Percentiles rank a stretch among this genome's conserved stretches.
These are phyloP conservation scores for Enteromius afrohamiltoni DNA, from an alignment of 2,797 vertebrate species.

Conservation along the genomic window DNA sequence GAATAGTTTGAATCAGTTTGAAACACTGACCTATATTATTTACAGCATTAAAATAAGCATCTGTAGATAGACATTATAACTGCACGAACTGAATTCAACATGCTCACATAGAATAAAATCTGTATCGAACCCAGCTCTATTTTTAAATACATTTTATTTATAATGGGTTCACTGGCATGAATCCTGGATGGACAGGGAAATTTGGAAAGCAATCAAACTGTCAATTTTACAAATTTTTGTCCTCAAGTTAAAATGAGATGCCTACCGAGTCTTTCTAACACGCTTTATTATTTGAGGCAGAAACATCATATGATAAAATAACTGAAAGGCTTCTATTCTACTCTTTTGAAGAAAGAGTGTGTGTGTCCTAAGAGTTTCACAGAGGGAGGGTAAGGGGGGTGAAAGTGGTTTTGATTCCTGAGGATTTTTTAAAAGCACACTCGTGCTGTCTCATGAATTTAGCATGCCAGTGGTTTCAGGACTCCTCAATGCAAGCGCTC, in stretches of 20 bases:
- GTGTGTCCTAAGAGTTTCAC: slow-evolving; percentile 20
- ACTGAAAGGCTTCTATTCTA: slow-evolving; percentile 51
- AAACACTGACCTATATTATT: not conserved
- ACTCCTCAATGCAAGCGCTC: slow-evolving; percentile 7
- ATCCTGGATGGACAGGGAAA: not conserved
- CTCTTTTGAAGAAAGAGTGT: slow-evolving; percentile 17
- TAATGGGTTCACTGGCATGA: not conserved
- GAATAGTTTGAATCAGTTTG: not conserved
- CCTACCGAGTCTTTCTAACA: slow-evolving; percentile 6
- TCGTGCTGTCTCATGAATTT: slow-evolving; percentile 53
- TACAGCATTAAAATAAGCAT: not conserved
- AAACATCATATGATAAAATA: slow-evolving; percentile 59
- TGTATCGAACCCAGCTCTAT: not conserved
- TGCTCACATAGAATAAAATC: not conserved
- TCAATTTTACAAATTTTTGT: not conserved
- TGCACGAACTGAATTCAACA: not conserved
- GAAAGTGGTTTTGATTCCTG: slow-evolving; percentile 55
- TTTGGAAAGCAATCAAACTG: not conserved
- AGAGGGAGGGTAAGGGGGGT: slow-evolving; percentile 50
- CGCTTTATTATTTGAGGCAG: slow-evolving; percentile 17
- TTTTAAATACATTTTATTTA: not conserved
- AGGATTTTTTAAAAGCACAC: slow-evolving; percentile 48
- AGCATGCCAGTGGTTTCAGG: slow-evolving; percentile 44
- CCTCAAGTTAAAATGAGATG: not conserved
- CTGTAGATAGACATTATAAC: not conserved